These are phyloP conservation scores for Drosophila melanica DNA, from an alignment of 1,140 invertebrate species.

Conservation along the genomic window DNA sequence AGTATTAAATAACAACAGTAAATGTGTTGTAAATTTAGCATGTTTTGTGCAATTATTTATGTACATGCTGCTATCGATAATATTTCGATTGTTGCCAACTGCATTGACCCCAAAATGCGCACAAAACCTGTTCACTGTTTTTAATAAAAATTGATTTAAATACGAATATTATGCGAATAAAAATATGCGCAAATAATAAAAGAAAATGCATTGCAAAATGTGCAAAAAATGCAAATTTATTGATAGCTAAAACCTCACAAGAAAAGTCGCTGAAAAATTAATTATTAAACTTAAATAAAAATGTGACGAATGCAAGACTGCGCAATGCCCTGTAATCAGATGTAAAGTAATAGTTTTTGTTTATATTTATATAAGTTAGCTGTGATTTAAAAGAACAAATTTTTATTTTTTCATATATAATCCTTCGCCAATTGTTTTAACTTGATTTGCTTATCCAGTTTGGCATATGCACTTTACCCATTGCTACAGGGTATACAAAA, in stretches of 20 bases:
- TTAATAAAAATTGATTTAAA: slow-evolving; percentile 8
- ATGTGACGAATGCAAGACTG: not conserved
- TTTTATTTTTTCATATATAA: too few relatives aligned
- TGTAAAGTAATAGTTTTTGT: too few relatives aligned
- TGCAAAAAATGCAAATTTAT: slow-evolving; percentile 42
- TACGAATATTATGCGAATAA: slow-evolving; percentile 29
- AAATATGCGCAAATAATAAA: slow-evolving; percentile 8
- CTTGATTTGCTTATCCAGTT: too few relatives aligned
- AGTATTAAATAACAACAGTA: not conserved
- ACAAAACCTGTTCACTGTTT: slow-evolving; percentile 6
- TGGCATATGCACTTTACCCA: not conserved
- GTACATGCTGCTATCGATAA: not conserved
- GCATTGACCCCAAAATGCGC: slow-evolving; percentile 3
- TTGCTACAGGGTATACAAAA: not conserved
- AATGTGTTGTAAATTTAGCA: too few relatives aligned
- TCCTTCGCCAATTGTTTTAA: too few relatives aligned
- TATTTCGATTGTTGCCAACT: not conserved
- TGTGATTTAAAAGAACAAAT: too few relatives aligned
- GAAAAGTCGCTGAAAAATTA: slow-evolving; percentile 49
- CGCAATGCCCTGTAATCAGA: not conserved
- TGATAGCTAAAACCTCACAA: slow-evolving; percentile 6
- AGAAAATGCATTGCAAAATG: slow-evolving; percentile 24
- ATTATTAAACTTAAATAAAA: slow-evolving; percentile 27
- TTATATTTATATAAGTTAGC: too few relatives aligned
- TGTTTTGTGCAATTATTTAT: not conserved